Conservation (phyloP, 2,797 vertebrate species). For the Acropternis orthonyx region DNA sequence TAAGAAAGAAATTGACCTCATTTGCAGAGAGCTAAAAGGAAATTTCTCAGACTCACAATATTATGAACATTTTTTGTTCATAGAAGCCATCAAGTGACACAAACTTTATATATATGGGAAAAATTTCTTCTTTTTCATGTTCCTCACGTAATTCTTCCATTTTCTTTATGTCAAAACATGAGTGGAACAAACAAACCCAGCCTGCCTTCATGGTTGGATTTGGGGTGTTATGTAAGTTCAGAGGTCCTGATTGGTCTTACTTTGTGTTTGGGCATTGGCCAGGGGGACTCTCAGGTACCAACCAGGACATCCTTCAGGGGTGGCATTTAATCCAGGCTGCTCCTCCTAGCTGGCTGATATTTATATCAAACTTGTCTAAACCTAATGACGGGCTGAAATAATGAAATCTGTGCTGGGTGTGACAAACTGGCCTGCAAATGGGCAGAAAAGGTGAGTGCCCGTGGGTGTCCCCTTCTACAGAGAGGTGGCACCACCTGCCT, state of each 20-base stretch:
- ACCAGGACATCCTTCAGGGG: accelerated
- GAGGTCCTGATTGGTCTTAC: accelerated
- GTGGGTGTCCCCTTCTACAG: accelerated
- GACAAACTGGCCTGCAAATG: accelerated
- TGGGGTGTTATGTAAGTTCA: not conserved
- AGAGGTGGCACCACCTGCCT: not conserved
- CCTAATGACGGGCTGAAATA: not conserved
- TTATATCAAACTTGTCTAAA: no score
- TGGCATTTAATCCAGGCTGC: no score
- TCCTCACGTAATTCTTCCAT: not conserved
- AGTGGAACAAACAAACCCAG: not conserved
- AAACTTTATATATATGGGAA: not conserved
- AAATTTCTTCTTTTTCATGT: not conserved
- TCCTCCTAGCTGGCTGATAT: not conserved
- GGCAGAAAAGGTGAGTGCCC: no score
- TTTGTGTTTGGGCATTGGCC: not conserved
- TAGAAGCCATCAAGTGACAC: not conserved
- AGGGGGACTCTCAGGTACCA: accelerated
- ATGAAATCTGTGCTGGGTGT: accelerated
- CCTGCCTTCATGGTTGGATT: accelerated
- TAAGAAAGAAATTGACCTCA: not conserved
- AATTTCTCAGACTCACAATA: not conserved
- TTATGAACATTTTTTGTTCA: not conserved
- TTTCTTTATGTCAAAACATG: accelerated
- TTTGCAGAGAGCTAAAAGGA: not conserved